Evolutionary conservation across 2,113 vertebrate genomes (phyloP).

Genomic region (Pterocles orientalis): DNA sequence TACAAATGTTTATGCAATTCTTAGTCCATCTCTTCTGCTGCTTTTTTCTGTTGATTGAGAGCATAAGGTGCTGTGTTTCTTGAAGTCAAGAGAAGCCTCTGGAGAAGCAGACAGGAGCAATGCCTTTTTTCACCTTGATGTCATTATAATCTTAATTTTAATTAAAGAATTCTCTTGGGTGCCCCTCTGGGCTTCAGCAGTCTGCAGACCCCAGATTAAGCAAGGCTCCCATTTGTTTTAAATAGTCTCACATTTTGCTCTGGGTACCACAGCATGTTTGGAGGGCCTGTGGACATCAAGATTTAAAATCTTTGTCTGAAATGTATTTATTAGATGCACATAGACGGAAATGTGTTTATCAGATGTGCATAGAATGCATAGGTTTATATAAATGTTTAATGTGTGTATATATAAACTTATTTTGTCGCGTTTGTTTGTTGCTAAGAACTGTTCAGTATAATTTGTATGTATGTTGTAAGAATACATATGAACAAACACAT

Average conservation of each 20-base stretch:
- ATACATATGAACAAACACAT: not conserved
- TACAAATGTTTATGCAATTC: slow-evolving; percentile 56
- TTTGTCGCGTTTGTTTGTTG: not conserved
- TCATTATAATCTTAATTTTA: not conserved
- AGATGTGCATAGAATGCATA: not conserved
- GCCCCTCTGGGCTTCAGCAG: not conserved
- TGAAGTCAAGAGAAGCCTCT: not conserved
- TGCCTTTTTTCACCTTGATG: not conserved
- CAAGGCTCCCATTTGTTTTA: not conserved
- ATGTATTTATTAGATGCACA: not conserved
- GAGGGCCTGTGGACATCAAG: not conserved
- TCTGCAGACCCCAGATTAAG: not conserved
- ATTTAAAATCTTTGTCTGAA: not conserved
- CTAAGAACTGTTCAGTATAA: not conserved
- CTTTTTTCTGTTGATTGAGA: not conserved
- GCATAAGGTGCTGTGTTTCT: not conserved
- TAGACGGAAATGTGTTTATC: not conserved
- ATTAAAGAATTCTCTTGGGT: not conserved
- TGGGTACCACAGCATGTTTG: not conserved
- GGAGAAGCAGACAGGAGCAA: not conserved
- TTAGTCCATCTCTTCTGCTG: slow-evolving; percentile 6
- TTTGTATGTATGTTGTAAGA: not conserved
- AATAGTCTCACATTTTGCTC: not conserved
- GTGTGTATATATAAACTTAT: not conserved
- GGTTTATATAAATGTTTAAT: not conserved